Evolutionary conservation across 2,888 invertebrate genomes (phyloP).

Genomic region (Nowickia ferox): DNA sequence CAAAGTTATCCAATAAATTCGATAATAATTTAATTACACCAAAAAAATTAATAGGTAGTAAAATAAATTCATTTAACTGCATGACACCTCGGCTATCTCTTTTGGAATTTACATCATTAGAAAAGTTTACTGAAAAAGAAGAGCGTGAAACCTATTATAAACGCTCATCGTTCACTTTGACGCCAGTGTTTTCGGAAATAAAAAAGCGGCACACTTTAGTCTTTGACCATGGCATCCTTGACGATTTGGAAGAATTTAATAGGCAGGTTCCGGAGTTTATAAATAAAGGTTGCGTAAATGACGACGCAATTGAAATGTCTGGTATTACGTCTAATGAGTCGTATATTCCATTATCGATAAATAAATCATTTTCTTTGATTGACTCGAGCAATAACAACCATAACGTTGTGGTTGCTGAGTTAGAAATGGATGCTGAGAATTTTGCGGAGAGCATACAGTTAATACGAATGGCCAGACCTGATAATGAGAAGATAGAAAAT

Average conservation of each 20-base stretch:
- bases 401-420: neutral
- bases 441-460: slow-evolving; percentile 52
- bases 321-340: slow-evolving; percentile 20
- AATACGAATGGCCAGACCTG: slow-evolving; percentile 30
- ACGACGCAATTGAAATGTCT: neutral
- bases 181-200: slow-evolving; percentile 75
- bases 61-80: neutral
- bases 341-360: slow-evolving; percentile 44
- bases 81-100: slow-evolving; percentile 49
- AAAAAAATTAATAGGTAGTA: neutral
- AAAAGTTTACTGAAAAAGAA: slow-evolving; percentile 14
- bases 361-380: neutral
- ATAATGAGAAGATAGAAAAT: neutral
- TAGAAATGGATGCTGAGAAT: slow-evolving; percentile 16
- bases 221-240: slow-evolving; percentile 59
- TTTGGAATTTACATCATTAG: slow-evolving; percentile 50
- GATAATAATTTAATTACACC: slow-evolving; percentile 22
- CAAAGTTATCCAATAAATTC: slow-evolving; percentile 22
- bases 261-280: neutral
- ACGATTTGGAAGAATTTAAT: slow-evolving; percentile 33
- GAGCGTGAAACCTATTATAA: slow-evolving; percentile 46
- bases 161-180: slow-evolving; percentile 73
- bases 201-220: slow-evolving; percentile 75
- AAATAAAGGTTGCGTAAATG: slow-evolving; percentile 15
- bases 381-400: neutral